Evolutionary conservation across 1,140 invertebrate genomes (phyloP), one percentile per base, ranked within the genome.

Genomic region (Drosophila paulistorum): DNA sequence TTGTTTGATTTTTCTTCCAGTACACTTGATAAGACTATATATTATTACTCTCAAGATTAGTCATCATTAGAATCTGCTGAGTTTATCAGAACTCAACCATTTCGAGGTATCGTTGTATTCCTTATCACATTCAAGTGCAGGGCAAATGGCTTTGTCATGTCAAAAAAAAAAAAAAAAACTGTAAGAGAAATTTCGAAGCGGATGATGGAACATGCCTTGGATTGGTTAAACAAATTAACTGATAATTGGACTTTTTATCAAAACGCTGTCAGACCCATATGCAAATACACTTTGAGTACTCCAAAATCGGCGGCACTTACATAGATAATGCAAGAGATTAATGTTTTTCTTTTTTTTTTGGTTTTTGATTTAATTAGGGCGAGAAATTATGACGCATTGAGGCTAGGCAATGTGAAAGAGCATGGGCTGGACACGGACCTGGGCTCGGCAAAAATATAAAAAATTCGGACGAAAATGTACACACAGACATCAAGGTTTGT

Each of bases 281-380:
- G 65, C 68, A 60, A 64, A 77, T 68, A 70, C 41, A 65, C 23
- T 26, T 42, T 41, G 35, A 45, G 58, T 55, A 62, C 35, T 66
- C 67, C 45, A 54, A 62, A 77, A 79, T 74, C 63, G 66, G 37
- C 55, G 55, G 26, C 71, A 69, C 59, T 76, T 64, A 69, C 59
- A 73, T 64, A 69, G 79, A 87, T 79, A 86, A 86, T 87, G 83
- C 68, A 81, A 66, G 65, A 77, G 74, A 83, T 87, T 81, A 83
- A 75, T 82, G 75, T 76, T 72, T 30, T 30, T n/a, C n/a, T 30
- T 30, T 30, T 30, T 30, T 30, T 30, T 7, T 30, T 30, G 26
- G 6, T 30, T 26, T 73, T 69, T 86, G 81, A 75, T 85, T 76
- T 79, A 81, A 85, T 85, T 78, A 77, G 65, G 65, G 67, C 74